phyloP scores from a whole-genome alignment of 2,113 vertebrate species.

The Arizona elegans region DNA sequence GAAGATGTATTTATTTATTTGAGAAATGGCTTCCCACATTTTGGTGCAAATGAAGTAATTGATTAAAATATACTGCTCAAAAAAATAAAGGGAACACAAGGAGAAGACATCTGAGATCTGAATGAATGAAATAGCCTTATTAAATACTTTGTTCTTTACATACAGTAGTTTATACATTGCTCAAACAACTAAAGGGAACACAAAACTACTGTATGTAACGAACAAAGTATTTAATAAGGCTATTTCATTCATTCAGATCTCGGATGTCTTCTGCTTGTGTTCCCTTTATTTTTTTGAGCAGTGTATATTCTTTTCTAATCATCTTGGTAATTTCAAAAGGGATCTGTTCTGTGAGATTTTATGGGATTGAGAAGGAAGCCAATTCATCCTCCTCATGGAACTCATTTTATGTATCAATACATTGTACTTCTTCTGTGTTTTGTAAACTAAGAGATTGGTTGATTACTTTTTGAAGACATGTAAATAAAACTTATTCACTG shows the following conservation, averaged over 20 bases:
- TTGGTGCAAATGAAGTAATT: background rate
- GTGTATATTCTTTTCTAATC: background rate
- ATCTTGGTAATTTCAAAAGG: background rate
- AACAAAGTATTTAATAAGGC: too few relatives aligned
- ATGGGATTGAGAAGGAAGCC: background rate
- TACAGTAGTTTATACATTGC: too few relatives aligned
- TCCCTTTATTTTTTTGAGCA: too few relatives aligned
- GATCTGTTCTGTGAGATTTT: background rate
- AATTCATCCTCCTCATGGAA: background rate
- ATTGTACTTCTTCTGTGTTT: background rate
- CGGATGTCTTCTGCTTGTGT: too few relatives aligned
- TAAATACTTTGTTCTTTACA: too few relatives aligned
- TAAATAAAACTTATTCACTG: constrained; percentile 45
- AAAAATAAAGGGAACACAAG: too few relatives aligned
- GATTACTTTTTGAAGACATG: constrained; percentile 24
- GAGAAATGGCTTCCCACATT: background rate
- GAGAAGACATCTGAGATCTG: too few relatives aligned
- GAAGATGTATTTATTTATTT: background rate
- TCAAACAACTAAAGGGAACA: too few relatives aligned
- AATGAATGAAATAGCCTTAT: too few relatives aligned
- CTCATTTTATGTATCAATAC: background rate
- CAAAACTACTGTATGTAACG: too few relatives aligned
- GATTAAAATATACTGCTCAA: background rate
- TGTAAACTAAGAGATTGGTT: constrained; percentile 17
- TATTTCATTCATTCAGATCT: too few relatives aligned